phyloP scores from a whole-genome alignment of 1,140 invertebrate genomes.

The Macrocentrus cingulum region DNA sequence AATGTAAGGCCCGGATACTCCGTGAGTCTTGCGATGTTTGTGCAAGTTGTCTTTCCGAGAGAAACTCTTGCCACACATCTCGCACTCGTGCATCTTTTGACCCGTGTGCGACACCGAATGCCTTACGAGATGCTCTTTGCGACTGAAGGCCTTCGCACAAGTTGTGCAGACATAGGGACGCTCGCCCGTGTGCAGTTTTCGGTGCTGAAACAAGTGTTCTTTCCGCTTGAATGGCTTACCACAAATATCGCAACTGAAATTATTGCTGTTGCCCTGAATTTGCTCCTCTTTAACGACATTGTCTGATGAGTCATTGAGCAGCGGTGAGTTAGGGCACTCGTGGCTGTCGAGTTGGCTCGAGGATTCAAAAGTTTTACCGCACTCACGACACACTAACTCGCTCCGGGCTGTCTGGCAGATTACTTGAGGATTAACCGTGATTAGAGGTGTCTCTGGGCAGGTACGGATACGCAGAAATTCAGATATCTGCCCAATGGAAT shows the following conservation, averaged over 20 bases:
- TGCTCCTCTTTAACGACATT: slow-evolving; percentile 33
- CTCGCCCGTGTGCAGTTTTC: slow-evolving; percentile 77
- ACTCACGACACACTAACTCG: slow-evolving; percentile 55
- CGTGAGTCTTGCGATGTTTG: slow-evolving; percentile 71
- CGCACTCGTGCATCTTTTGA: slow-evolving; percentile 73
- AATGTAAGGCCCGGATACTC: slow-evolving; percentile 67
- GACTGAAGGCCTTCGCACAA: slow-evolving; percentile 73
- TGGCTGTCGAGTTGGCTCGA: slow-evolving; percentile 46
- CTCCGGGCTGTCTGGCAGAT: slow-evolving; percentile 45
- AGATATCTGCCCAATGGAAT: slow-evolving; percentile 53
- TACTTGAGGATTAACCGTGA: slow-evolving; percentile 52
- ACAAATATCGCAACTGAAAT: slow-evolving; percentile 62
- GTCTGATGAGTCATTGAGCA: slow-evolving; percentile 44
- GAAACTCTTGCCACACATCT: slow-evolving; percentile 76
- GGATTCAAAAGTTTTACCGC: slow-evolving; percentile 47
- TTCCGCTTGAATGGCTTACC: slow-evolving; percentile 64
- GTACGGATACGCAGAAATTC: slow-evolving; percentile 53
- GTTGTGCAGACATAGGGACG: slow-evolving; percentile 70
- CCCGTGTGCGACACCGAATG: slow-evolving; percentile 77
- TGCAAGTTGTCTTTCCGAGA: slow-evolving; percentile 76
- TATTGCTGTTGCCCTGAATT: slow-evolving; percentile 31
- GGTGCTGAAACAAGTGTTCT: slow-evolving; percentile 66
- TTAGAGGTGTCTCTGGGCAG: slow-evolving; percentile 45
- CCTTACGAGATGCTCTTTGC: slow-evolving; percentile 72
- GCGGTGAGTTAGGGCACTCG: slow-evolving; percentile 38